Conservation (phyloP, 2,113 vertebrate genomes). For the Hymenochirus boettgeri region DNA sequence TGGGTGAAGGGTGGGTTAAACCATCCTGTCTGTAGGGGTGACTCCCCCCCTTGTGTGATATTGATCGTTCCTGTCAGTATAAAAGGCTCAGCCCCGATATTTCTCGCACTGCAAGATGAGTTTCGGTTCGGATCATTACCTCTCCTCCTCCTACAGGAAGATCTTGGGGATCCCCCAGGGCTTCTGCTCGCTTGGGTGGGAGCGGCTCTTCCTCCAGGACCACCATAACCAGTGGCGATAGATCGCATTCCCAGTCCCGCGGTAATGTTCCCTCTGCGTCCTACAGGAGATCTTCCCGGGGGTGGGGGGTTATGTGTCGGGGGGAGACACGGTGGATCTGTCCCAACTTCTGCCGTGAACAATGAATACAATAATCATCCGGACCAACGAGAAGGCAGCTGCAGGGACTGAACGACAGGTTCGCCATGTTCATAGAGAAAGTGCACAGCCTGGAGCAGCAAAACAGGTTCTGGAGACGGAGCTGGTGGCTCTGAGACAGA, state of each 20-base stretch:
- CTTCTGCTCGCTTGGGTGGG: slow-evolving; percentile 59
- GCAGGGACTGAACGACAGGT: slow-evolving; percentile 86
- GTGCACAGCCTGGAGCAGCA: slow-evolving; percentile 85
- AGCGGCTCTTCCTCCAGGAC: slow-evolving; percentile 50
- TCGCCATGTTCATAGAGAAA: slow-evolving; percentile 86
- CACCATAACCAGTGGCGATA: slow-evolving; percentile 55
- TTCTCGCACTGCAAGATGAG: slow-evolving; percentile 77
- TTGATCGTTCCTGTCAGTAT: slow-evolving; percentile 1
- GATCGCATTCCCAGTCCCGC: slow-evolving; percentile 65
- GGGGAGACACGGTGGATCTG: slow-evolving; percentile 72
- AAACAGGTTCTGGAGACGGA: slow-evolving; percentile 79
- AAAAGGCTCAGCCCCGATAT: slow-evolving; percentile 14
- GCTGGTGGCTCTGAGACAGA: slow-evolving; percentile 70
- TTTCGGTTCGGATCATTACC: slow-evolving; percentile 74
- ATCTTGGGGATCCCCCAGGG: slow-evolving; percentile 80
- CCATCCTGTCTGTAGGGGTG: neutral
- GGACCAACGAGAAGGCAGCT: slow-evolving; percentile 88
- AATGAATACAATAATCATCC: slow-evolving; percentile 83
- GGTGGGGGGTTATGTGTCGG: slow-evolving; percentile 58
- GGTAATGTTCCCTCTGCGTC: slow-evolving; percentile 50
- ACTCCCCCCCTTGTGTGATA: slow-evolving; percentile 18
- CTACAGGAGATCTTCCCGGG: slow-evolving; percentile 56
- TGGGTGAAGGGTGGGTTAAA: slow-evolving; percentile 46
- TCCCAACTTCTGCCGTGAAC: slow-evolving; percentile 71
- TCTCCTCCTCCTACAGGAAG: slow-evolving; percentile 80